Conservation (phyloP, 2,888 invertebrate genomes). For the Tetragnatha montana region DNA sequence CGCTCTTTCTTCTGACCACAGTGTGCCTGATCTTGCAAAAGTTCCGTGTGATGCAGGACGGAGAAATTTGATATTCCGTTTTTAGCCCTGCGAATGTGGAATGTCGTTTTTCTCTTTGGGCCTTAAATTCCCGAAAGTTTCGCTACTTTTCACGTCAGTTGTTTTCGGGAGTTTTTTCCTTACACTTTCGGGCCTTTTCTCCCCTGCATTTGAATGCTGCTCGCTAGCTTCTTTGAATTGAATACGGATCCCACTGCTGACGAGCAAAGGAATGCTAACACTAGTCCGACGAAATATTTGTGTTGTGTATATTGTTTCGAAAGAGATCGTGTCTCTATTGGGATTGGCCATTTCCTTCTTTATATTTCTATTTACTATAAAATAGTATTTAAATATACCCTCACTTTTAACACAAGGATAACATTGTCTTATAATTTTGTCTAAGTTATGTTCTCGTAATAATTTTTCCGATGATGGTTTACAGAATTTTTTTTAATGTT, state of each 20-base stretch:
- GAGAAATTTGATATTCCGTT: slow-evolving; percentile 64
- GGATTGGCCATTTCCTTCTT: not conserved
- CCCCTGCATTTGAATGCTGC: slow-evolving; percentile 41
- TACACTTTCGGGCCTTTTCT: not conserved
- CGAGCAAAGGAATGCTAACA: slow-evolving; percentile 16
- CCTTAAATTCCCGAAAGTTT: slow-evolving; percentile 49
- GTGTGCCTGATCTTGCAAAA: slow-evolving; percentile 54
- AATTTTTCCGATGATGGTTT: too few species aligned
- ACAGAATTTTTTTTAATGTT: too few species aligned
- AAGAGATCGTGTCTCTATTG: not conserved
- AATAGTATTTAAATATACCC: too few species aligned
- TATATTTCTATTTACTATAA: not conserved
- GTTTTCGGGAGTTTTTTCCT: slow-evolving; percentile 16
- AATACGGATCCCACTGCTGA: slow-evolving; percentile 27
- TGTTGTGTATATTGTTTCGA: not conserved
- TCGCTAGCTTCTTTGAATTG: slow-evolving; percentile 54
- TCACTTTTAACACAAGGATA: too few species aligned
- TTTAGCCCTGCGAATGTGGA: slow-evolving; percentile 55
- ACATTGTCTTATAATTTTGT: too few species aligned
- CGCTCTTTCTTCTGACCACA: slow-evolving; percentile 30
- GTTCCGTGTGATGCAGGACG: slow-evolving; percentile 47
- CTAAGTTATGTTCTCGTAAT: too few species aligned
- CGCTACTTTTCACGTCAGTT: slow-evolving; percentile 59
- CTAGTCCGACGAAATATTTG: not conserved
- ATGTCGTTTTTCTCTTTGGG: slow-evolving; percentile 25